A percentile compares a stretch with the other conserved stretches of the same genome.
Evolutionary conservation across 2,113 vertebrate species (phyloP).

Genomic region (Rostratula benghalensis): DNA sequence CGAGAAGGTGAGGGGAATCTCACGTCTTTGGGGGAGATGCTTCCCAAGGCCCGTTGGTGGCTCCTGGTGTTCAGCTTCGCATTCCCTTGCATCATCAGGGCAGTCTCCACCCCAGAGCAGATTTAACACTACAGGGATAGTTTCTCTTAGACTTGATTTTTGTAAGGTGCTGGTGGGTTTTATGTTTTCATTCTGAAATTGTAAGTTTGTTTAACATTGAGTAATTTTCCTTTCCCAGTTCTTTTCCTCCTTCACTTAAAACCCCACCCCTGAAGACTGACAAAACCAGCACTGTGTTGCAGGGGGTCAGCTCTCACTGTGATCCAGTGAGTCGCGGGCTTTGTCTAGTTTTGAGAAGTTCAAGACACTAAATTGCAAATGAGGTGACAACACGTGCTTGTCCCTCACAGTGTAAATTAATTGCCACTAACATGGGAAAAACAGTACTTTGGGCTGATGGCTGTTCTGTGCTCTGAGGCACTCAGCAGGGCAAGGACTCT

Average conservation of each 20-base stretch:
- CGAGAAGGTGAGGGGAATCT: not conserved
- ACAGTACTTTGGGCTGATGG: not conserved
- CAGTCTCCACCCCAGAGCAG: not conserved
- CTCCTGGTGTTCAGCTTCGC: not conserved
- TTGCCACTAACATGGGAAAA: not conserved
- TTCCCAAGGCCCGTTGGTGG: not conserved
- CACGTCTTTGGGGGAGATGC: not conserved
- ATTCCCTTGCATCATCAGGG: accelerated
- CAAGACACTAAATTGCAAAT: not conserved
- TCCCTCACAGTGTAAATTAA: not conserved
- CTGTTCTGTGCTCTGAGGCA: not conserved
- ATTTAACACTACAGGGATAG: not conserved
- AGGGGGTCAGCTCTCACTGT: not conserved
- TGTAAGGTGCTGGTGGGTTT: not conserved
- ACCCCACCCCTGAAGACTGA: not conserved
- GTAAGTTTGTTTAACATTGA: not conserved
- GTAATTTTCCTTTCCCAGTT: not conserved
- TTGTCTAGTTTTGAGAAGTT: not conserved
- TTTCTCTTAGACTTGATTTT: not conserved
- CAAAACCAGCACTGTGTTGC: not conserved
- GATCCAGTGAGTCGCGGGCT: not conserved
- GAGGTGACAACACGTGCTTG: not conserved
- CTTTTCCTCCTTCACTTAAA: not conserved
- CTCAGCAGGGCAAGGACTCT: accelerated
- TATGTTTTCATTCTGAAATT: not conserved